Evolutionary conservation across 2,113 vertebrate species (phyloP), one percentile per base, ranked within the genome.

Genomic region (Cacatua alba): DNA sequence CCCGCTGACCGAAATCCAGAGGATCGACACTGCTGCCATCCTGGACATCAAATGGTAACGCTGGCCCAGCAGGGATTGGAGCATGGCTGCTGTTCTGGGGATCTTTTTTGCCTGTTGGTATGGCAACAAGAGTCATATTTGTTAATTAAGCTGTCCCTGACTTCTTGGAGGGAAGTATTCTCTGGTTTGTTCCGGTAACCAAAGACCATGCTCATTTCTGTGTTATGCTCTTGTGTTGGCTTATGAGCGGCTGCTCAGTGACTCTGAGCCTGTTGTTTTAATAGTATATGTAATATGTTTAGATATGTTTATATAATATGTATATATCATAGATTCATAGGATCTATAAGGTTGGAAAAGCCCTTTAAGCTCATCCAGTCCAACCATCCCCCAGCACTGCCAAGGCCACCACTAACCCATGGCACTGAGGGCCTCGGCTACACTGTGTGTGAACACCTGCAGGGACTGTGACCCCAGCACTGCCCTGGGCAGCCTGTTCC

Each of bases 11-110:
- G 99, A 99, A 86, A 90, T 99, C 39, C 99, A 99, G 74, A 98
- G 98, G 67, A 97, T 98, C 15, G 98, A 99, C 82, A 99, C 98
- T 0, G 81, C 98, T 0, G 99, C 99, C 24, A 96, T 99, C 95
- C 97, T 99, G 81, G 99, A 99, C 96, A 95, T 99, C 81, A 99
- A 99, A 97, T 99, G 99, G 99, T 99, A 97, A 92, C 0, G 43
- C 26, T 4, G 10, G 9, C 28, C 31, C 0, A 1, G 2, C 0
- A 2, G 2, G 57, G 26, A 4, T 3, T 7, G 68, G 60, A 9
- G 76, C n/a, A 96, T 99, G 8, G 72, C 26, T 35, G 69, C 57
- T 44, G 17, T 52, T 23, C 48, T 14, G 13, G 26, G 59, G 5
- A 17, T 18, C 49, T 33, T 10, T 24, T 46, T 19, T 26, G 48